These are phyloP conservation scores for Aramus guarauna DNA, from an alignment of 2,113 vertebrate genomes.

Conservation along the genomic window DNA sequence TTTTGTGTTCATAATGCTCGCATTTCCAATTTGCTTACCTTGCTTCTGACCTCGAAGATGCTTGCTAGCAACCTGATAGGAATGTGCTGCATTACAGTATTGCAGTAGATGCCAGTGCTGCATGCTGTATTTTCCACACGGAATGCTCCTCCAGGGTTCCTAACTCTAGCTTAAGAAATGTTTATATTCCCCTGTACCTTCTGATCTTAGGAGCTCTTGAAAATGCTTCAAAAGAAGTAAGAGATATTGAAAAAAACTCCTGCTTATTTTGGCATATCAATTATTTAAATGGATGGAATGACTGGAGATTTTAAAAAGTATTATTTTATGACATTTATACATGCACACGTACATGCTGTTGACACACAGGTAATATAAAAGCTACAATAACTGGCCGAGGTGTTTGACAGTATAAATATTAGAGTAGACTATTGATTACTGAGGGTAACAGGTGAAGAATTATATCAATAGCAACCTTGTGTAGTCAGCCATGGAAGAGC, in stretches of 20 bases:
- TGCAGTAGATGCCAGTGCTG: background rate
- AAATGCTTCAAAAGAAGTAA: background rate
- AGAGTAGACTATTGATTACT: conserved; percentile 28
- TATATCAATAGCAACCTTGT: background rate
- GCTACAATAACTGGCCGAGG: background rate
- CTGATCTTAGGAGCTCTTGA: background rate
- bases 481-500: background rate
- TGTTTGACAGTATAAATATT: conserved; percentile 14
- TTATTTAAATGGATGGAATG: background rate
- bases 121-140: background rate
- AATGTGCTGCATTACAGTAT: background rate
- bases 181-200: background rate
- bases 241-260: background rate
- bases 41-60: background rate
- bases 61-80: background rate
- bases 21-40: background rate
- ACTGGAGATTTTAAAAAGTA: background rate
- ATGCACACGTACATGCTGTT: background rate
- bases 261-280: background rate
- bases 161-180: background rate
- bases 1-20: background rate
- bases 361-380: background rate
- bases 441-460: background rate
- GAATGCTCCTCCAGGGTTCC: background rate
- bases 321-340: background rate